Conservation (phyloP, 2,797 vertebrate species). For the Platalea minor region DNA sequence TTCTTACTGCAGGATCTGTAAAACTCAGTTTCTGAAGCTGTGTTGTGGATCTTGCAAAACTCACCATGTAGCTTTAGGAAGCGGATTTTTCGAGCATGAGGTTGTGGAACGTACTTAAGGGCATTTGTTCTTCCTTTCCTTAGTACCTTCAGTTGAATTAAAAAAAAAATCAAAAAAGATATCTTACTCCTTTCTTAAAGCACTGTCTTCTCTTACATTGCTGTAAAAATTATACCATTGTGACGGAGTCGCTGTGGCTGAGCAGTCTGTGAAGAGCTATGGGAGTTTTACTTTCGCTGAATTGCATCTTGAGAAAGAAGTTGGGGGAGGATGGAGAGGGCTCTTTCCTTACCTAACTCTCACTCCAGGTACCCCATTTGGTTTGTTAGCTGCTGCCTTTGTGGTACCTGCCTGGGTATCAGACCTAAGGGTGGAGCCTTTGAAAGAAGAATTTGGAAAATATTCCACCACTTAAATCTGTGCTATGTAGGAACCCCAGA, state of each 20-base stretch:
- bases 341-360: not conserved
- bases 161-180: not conserved
- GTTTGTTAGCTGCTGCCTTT: not conserved
- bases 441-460: not conserved
- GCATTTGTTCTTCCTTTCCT: not conserved
- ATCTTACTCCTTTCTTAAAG: not conserved
- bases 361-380: not conserved
- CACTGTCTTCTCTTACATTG: not conserved
- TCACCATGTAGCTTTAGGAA: not conserved
- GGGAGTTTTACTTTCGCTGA: not conserved
- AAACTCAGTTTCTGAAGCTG: not conserved
- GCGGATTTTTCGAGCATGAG: not conserved
- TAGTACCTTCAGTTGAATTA: not conserved
- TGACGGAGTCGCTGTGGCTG: not conserved
- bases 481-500: rapidly evolving
- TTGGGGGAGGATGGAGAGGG: not conserved
- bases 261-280: not conserved
- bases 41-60: not conserved
- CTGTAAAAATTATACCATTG: not conserved
- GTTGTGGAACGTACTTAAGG: not conserved
- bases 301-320: not conserved
- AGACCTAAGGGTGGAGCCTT: not conserved
- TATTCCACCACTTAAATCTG: not conserved
- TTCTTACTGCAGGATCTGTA: not conserved
- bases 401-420: not conserved